Evolutionary conservation across 2,888 invertebrate genomes (phyloP).

Genomic region (Aromia moschata): DNA sequence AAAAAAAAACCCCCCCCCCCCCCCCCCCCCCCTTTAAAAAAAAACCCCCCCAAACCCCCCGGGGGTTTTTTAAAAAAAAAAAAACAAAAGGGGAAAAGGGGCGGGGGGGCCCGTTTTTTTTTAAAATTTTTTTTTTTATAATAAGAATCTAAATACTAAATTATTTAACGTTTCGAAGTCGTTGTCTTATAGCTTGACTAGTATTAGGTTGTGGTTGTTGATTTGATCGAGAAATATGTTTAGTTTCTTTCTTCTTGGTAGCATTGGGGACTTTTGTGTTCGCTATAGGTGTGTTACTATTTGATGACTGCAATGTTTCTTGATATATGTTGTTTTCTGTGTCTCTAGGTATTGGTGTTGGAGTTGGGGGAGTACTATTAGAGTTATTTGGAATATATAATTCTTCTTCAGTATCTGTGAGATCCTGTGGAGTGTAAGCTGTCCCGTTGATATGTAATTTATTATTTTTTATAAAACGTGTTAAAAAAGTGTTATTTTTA

Average conservation of each 20-base stretch:
- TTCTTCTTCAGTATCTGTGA: neutral
- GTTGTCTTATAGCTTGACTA: neutral
- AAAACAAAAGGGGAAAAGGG: neutral
- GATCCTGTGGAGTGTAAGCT: neutral
- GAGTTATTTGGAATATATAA: neutral
- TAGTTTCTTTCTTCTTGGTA: neutral
- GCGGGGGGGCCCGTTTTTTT: too few species aligned
- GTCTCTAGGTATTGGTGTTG: neutral
- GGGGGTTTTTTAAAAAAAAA: neutral
- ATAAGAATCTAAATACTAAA: neutral
- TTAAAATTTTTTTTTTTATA: neutral
- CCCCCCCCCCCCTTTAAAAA: too few species aligned
- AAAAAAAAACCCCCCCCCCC: too few species aligned
- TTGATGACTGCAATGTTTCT: neutral
- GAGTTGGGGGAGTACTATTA: neutral
- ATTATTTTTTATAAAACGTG: neutral
- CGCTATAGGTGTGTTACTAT: too few species aligned
- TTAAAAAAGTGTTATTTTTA: neutral
- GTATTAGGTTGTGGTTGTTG: neutral
- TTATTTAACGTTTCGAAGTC: neutral
- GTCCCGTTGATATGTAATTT: neutral
- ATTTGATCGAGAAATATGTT: neutral
- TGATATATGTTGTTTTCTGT: neutral
- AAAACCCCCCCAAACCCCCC: too few species aligned
- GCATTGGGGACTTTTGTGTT: neutral